Conservation (phyloP, 2,113 vertebrate species). For the Monarcha castaneiventris region DNA sequence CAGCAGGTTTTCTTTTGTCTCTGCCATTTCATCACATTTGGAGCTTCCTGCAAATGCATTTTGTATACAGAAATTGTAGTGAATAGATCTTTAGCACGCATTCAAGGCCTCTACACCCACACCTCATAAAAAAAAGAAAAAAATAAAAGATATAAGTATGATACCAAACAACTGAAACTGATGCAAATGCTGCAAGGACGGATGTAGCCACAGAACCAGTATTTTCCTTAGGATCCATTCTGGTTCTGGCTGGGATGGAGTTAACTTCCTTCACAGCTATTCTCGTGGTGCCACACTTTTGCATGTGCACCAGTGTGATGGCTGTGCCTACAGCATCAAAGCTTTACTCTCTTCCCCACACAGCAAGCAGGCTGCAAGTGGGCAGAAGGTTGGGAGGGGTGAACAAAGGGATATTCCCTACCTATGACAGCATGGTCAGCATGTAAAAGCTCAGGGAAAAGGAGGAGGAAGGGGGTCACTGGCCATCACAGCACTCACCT, state of each 20-base stretch:
- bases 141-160: not conserved
- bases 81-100: not conserved
- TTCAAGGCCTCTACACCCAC: not conserved
- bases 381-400: not conserved
- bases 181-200: not conserved
- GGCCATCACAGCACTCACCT: not conserved
- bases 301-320: not conserved
- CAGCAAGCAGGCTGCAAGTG: not conserved
- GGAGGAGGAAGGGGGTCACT: not conserved
- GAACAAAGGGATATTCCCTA: not conserved
- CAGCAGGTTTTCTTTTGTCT: not conserved
- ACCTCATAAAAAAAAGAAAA: not conserved
- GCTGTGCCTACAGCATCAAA: not conserved
- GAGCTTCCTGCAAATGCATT: not conserved
- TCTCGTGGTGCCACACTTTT: not conserved
- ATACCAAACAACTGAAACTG: not conserved
- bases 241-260: not conserved
- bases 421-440: rapidly evolving
- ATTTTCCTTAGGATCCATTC: not conserved
- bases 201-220: not conserved
- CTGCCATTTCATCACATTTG: not conserved
- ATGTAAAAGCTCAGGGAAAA: not conserved
- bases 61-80: not conserved
- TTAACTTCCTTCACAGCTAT: not conserved
- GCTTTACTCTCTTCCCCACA: not conserved